Base-by-base conservation (phyloP, 2,888 invertebrate species). In the Dendrolimus pini region DNA sequence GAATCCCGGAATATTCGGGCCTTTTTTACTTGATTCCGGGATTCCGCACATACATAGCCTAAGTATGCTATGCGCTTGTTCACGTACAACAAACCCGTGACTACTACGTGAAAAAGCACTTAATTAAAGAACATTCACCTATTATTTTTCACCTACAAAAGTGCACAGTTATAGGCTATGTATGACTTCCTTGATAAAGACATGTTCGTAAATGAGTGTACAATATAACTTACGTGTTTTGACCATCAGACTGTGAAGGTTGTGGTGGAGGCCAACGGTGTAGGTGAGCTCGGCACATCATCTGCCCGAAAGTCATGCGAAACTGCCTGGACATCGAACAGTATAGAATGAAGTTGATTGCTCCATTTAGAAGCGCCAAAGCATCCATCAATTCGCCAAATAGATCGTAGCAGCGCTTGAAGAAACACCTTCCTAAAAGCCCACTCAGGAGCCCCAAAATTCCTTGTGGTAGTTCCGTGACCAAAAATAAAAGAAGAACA, bases 261-360 rank as follows among this genome's bases (percentile, higher is more conserved):
- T 91, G 83, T 14, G 92, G 91, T 55, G 84, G 85, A 0, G 85
- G 84, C 85, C 86, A 88, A 53, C 78, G 78, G 60, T 86, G 83
- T 13, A 86, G 66, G 18, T 92, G 91, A 13, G 91, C 87, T 64
- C 86, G 75, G 78, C 84, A 78, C 80, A 89, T 80, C 75, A 90
- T 73, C 72, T 88, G 89, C 1, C 89, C 82, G 61, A 90, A 90
- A 18, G 89, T 89, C 81, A 83, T 85, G 1, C 98, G 93, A 82
- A 98, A 98, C 92, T 98, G 98, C 63, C 96, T 93, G 63, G 97
- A 97, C 98, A 98, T 98, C 55, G 96, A 93, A 77, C 98, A 98
- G 80, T 98, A 98, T 41, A 98, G 92, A 58, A 98, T 96, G 79
- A 98, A 98, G 85, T 98, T 98, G 65, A 98, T 96, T 7, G 97